Base-by-base conservation (phyloP, 2,113 vertebrate species). In the Chamaea fasciata region DNA sequence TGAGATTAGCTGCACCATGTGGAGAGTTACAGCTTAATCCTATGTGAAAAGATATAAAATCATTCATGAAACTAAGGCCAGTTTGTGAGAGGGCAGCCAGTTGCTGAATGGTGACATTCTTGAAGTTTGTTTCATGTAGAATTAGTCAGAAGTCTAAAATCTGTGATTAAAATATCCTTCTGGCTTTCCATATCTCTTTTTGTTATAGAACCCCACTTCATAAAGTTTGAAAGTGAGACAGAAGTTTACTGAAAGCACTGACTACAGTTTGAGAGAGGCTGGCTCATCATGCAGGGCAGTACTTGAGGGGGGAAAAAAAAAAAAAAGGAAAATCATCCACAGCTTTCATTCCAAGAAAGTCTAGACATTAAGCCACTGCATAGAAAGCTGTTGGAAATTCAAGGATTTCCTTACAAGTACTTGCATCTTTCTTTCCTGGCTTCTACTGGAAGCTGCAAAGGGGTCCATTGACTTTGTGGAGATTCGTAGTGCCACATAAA, bases 361-460 rank as follows among this genome's bases (percentile, higher is more conserved):
- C 93, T 94, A 96, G 95, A 95, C 96, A 84, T 92, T 63, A 93
- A 87, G 73, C 86, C 86, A 81, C 81, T 71, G 42, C 80, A 64
- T 84, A 74, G 92, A 87, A 95, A 89, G 49, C 90, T 62, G 15
- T 77, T 91, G 42, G 83, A 96, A 96, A 93, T 52, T 89, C 81
- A 94, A 87, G 50, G 46, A 95, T 89, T 96, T 95, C 92, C 91
- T 95, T 97, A 95, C 74, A 92, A 93, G 93, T 87, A 69, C 89
- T 95, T 95, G 90, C 83, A 92, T 95, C 74, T 94, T 92, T 95
- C 94, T 96, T 93, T 93, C 83, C 76, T 95, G 92, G 91, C 96
- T 96, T 92, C 69, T 96, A 42, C 83, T 68, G 41, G 60, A 94
- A 82, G 62, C 21, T 94, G 91, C 85, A 49, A 88, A 83, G 86